Conservation (phyloP, 2,888 invertebrate species). For the Lepidochrysops patricia region DNA sequence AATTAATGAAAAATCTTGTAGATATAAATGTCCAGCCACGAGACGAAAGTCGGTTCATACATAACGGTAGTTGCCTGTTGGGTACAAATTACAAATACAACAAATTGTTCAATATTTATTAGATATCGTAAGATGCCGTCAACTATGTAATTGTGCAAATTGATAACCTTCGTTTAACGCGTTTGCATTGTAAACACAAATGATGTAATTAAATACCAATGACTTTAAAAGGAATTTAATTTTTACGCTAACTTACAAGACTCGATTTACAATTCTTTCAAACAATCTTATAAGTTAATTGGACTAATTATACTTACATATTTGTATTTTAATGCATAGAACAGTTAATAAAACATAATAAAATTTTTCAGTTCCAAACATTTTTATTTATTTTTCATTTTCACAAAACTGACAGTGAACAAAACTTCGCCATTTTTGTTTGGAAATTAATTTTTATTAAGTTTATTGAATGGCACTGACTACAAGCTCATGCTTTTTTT, state of each 20-base stretch:
- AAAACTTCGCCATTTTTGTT: slow-evolving; percentile 59
- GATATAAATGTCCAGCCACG: background rate
- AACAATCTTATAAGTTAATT: background rate
- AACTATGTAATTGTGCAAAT: slow-evolving; percentile 8
- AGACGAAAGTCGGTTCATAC: background rate
- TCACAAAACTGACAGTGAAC: slow-evolving; percentile 48
- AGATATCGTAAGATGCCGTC: background rate
- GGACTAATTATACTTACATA: slow-evolving; percentile 45
- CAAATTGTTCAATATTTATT: background rate
- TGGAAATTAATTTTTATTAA: slow-evolving; percentile 20
- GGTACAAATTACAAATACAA: background rate
- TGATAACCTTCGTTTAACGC: slow-evolving; percentile 17
- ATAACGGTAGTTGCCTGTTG: background rate
- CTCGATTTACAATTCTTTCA: background rate
- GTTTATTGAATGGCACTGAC: background rate
- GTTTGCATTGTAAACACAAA: slow-evolving; percentile 16
- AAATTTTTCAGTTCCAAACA: slow-evolving; percentile 46
- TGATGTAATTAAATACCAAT: slow-evolving; percentile 18
- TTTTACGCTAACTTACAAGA: background rate
- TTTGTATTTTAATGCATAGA: slow-evolving; percentile 36
- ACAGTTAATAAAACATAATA: slow-evolving; percentile 43
- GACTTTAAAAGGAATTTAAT: slow-evolving; percentile 5
- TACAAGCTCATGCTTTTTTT: background rate
- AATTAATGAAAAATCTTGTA: background rate
- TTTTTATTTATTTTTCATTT: slow-evolving; percentile 66